phyloP scores from a whole-genome alignment of 2,888 invertebrate genomes.

The Eulithis testata region DNA sequence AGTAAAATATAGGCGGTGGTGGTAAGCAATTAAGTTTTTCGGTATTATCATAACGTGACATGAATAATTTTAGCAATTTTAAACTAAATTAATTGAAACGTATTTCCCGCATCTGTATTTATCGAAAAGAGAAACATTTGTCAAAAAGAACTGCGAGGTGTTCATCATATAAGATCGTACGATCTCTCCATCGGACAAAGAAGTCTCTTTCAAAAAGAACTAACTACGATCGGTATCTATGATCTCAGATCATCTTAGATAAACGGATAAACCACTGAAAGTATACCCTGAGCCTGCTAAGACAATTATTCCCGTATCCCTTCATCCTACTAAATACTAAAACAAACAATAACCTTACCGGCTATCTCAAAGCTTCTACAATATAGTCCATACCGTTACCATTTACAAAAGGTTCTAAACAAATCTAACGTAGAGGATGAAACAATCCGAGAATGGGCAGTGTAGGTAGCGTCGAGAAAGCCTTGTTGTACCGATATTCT shows the following conservation, averaged over 20 bases:
- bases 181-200: too few relatives aligned
- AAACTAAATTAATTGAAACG: too few relatives aligned
- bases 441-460: slow-evolving; percentile 13
- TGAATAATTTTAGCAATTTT: too few relatives aligned
- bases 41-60: too few relatives aligned
- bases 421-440: slow-evolving; percentile 15
- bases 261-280: neutral
- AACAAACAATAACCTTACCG: slow-evolving; percentile 7
- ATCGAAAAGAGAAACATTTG: too few relatives aligned
- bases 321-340: slow-evolving; percentile 10
- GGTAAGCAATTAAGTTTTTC: slow-evolving; percentile 8
- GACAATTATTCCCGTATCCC: slow-evolving; percentile 3
- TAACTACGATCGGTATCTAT: neutral
- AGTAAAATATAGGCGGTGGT: slow-evolving; percentile 21
- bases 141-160: too few relatives aligned
- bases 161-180: too few relatives aligned
- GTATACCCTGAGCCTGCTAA: neutral
- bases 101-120: too few relatives aligned
- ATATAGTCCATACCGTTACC: slow-evolving; percentile 17
- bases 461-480: slow-evolving; percentile 13
- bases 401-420: slow-evolving; percentile 15
- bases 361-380: slow-evolving; percentile 18
- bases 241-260: neutral
- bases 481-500: slow-evolving; percentile 28
- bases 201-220: too few relatives aligned